Percentiles rank a stretch among this genome's conserved stretches.
Evolutionary conservation across 92 coral and sea anemone genomes (phyloP).

Genomic region (Montipora capitata): DNA sequence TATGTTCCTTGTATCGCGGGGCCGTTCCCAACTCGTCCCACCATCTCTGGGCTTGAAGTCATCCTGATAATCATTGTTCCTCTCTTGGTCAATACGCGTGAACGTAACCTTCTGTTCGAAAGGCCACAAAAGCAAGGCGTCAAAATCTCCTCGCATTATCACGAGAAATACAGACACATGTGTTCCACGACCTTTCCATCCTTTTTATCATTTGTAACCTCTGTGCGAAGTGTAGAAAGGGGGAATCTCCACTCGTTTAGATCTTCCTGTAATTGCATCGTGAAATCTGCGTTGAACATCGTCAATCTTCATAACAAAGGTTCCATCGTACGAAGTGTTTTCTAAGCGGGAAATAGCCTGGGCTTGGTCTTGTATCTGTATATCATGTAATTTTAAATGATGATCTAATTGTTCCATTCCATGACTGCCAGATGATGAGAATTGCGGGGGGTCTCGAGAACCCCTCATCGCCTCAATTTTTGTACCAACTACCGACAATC

Average conservation of each 20-base stretch:
- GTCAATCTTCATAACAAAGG: too few relatives aligned
- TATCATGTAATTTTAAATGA: too few relatives aligned
- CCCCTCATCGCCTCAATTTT: too few relatives aligned
- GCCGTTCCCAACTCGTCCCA: slow-evolving; percentile 87
- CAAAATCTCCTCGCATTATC: too few relatives aligned
- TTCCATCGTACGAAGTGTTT: slow-evolving; percentile 40
- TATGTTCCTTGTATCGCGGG: slow-evolving; percentile 84
- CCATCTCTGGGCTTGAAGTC: slow-evolving; percentile 89
- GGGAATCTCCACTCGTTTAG: too few relatives aligned
- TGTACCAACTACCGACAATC: neutral
- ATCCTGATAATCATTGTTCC: slow-evolving; percentile 75
- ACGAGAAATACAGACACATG: slow-evolving; percentile 86
- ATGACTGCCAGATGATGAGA: slow-evolving; percentile 32
- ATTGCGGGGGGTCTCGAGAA: neutral
- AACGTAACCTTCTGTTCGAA: slow-evolving; percentile 85
- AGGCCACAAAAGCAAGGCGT: too few relatives aligned
- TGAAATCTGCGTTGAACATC: too few relatives aligned
- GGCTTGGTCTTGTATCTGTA: too few relatives aligned
- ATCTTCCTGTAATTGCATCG: too few relatives aligned
- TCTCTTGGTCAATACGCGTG: slow-evolving; percentile 80
- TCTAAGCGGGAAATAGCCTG: neutral
- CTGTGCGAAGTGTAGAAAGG: slow-evolving; percentile 85
- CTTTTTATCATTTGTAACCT: slow-evolving; percentile 88
- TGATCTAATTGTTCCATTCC: too few relatives aligned
- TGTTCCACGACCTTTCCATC: slow-evolving; percentile 76